Evolutionary conservation across 1,140 invertebrate genomes (phyloP), one percentile per base, ranked within the genome.

Genomic region (Tetragnatha versicolor): DNA sequence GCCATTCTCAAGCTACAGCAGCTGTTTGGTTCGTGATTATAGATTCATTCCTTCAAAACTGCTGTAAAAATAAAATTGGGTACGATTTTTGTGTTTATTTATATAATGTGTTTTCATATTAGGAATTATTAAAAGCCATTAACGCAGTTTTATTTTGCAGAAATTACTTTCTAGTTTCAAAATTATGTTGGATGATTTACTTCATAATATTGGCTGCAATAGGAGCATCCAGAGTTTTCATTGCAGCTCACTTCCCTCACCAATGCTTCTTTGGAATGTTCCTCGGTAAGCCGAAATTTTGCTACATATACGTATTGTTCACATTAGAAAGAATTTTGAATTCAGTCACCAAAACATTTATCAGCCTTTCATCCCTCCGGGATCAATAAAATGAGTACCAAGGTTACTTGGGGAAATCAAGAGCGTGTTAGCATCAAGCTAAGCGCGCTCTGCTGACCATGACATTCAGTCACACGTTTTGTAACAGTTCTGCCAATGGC

Each of bases 201-300:
- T 83, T 70, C 0, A 55, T 83, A 0, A 78, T 86, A 39, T 80
- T 91, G 22, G 53, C 82, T 14, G 83, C 87, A 0, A 88, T 91
- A 9, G 85, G 87, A 68, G 33, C 90, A 4, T 90, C 90, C 3
- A 82, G 90, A n/a, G 82, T 90, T 81, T 91, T 87, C 80, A 87
- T 90, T 7, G 89, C 88, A 0, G 87, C 90, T 2, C 90, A 91
- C 82, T 91, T 91, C 83, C 89, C 90, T 0, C 90, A 91, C 84
- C 90, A 91, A 82, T 89, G 89, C 68, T 51, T 90, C 2, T 78
- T 89, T 3, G 90, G 90, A 3, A 86, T 87, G 6, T 22, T 89
- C 3, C 76, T 88, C 47, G 90, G 89, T 90, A 84, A 85, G 84
- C 83, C 22, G n/a, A 45, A 14, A n/a, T n/a, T n/a, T n/a, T n/a